A percentile compares a stretch with the other conserved stretches of the same genome.
phyloP scores from a whole-genome alignment of 2,888 invertebrate species.

The Scrobipalpa atriplicella region DNA sequence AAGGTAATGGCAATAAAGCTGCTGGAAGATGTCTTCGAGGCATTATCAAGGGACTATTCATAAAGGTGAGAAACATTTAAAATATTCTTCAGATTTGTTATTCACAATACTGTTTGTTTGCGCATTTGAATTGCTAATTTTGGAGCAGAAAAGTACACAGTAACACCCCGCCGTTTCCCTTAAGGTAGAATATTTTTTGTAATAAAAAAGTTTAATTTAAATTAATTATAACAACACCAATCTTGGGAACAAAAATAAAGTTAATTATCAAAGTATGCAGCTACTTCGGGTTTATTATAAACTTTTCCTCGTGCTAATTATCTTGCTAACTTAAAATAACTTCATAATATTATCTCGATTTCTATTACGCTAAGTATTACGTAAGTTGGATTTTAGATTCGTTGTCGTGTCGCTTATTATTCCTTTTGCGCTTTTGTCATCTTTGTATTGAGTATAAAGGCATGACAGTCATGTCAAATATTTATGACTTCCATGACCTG shows the following conservation, averaged over 20 bases:
- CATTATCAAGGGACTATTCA: constrained; percentile 15
- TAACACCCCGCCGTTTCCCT: background rate
- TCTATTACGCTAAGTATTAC: constrained; percentile 6
- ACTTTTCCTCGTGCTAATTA: constrained; percentile 26
- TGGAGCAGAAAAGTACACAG: background rate
- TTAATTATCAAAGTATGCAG: constrained; percentile 30
- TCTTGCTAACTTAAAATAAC: constrained; percentile 19
- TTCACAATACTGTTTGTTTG: constrained; percentile 21
- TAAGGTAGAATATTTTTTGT: constrained; percentile 4
- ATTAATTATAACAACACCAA: constrained; percentile 28
- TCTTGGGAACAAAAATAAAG: constrained; percentile 25
- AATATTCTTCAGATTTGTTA: constrained; percentile 27
- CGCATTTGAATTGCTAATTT: constrained; percentile 22
- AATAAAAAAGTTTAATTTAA: constrained; percentile 25
- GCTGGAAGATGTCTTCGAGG: background rate
- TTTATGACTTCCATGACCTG: too few relatives aligned
- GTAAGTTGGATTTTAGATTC: constrained; percentile 17
- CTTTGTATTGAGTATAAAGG: too few relatives aligned
- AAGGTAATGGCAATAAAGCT: background rate
- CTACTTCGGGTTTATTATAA: constrained; percentile 22
- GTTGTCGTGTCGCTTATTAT: background rate
- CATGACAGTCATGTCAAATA: too few relatives aligned
- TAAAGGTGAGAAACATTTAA: constrained; percentile 22
- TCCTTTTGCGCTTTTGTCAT: background rate
- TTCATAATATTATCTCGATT: constrained; percentile 22